phyloP scores from a whole-genome alignment of 1,140 invertebrate genomes.

The Cydia fagiglandana region DNA sequence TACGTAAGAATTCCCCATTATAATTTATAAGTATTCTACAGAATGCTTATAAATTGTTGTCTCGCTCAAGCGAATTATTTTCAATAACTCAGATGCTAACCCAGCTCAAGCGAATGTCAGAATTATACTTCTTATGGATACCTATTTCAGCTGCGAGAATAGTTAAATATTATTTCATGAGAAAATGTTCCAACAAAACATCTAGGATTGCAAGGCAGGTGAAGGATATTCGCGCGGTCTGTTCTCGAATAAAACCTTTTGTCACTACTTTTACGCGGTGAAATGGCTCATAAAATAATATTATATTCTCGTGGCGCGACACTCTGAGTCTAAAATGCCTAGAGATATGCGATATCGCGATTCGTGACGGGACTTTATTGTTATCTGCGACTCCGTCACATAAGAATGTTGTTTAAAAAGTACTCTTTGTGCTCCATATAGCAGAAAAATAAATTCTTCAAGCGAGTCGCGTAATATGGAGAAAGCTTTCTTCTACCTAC shows the following conservation, averaged over 20 bases:
- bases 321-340: constrained; percentile 44
- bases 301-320: constrained; percentile 47
- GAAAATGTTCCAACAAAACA: constrained; percentile 24
- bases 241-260: constrained; percentile 47
- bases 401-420: constrained; percentile 30
- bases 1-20: constrained; percentile 24
- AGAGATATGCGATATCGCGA: constrained; percentile 42
- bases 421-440: constrained; percentile 13
- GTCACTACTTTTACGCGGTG: constrained; percentile 43
- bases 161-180: constrained; percentile 13
- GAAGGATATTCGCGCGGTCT: constrained; percentile 46
- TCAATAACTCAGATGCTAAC: neutral
- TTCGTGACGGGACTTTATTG: constrained; percentile 46
- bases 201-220: constrained; percentile 20
- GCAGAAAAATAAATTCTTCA: constrained; percentile 26
- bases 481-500: constrained; percentile 29
- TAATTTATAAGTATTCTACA: constrained; percentile 26
- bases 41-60: constrained; percentile 22
- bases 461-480: constrained; percentile 16
- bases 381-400: constrained; percentile 40
- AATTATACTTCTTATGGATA: neutral
- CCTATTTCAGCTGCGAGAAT: neutral
- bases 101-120: neutral
- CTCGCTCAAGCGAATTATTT: constrained; percentile 12
- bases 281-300: constrained; percentile 42